A percentile compares a stretch with the other conserved stretches of the same genome.
Conservation (phyloP, 2,888 invertebrate genomes). For the Agrochola lota region DNA sequence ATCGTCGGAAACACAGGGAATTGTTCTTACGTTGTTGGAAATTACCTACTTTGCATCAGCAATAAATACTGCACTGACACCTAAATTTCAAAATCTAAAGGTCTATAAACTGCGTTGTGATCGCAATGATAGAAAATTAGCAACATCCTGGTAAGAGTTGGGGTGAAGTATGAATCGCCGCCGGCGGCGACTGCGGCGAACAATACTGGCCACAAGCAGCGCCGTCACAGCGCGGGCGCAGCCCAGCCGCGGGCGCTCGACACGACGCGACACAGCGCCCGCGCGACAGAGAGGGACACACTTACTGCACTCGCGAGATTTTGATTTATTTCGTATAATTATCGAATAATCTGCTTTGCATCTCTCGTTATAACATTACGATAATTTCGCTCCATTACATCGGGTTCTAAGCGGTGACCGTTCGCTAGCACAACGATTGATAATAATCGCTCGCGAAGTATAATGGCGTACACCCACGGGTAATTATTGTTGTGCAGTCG, state of each 20-base stretch:
- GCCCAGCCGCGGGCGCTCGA: conserved; percentile 77
- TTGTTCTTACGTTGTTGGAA: conserved; percentile 58
- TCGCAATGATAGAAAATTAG: conserved; percentile 90
- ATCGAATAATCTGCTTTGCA: conserved; percentile 90
- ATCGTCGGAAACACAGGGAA: conserved; percentile 27
- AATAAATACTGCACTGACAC: conserved; percentile 88
- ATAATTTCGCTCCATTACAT: conserved; percentile 90
- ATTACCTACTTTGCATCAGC: conserved; percentile 69
- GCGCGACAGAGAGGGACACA: conserved; percentile 75
- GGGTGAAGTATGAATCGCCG: conserved; percentile 87
- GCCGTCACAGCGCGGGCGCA: conserved; percentile 76
- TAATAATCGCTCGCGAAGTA: conserved; percentile 90
- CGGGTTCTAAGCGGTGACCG: conserved; percentile 89
- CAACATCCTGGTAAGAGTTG: conserved; percentile 87
- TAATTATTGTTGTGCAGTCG: conserved; percentile 91
- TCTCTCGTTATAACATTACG: conserved; percentile 90
- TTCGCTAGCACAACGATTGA: conserved; percentile 89
- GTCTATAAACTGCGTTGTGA: conserved; percentile 87
- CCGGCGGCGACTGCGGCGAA: conserved; percentile 77
- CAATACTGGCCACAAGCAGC: conserved; percentile 81
- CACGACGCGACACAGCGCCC: conserved; percentile 63
- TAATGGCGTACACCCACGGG: conserved; percentile 91
- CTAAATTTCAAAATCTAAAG: conserved; percentile 87
- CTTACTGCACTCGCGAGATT: conserved; percentile 82
- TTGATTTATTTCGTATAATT: conserved; percentile 90